Conservation (phyloP, 2,888 invertebrate genomes). For the Nebria brevicollis region DNA sequence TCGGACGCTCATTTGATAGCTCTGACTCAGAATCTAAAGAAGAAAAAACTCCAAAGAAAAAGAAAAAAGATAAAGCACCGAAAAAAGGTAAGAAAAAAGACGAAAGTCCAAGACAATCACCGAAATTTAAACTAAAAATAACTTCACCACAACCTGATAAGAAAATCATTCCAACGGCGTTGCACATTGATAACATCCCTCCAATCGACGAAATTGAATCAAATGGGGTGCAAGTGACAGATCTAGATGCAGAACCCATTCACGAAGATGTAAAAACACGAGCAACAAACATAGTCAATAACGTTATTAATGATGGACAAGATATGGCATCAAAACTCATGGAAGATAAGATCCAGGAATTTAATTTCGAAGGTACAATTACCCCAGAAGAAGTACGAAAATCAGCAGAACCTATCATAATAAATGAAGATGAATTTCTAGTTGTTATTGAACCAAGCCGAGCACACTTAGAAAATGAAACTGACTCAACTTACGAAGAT, state of each 20-base stretch:
- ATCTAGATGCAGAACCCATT: constrained; percentile 49
- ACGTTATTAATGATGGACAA: constrained; percentile 49
- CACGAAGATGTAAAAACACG: constrained; percentile 51
- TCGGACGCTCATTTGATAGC: constrained; percentile 59
- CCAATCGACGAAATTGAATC: constrained; percentile 46
- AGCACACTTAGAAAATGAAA: not conserved
- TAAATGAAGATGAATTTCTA: constrained; percentile 57
- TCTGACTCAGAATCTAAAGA: constrained; percentile 62
- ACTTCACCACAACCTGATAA: constrained; percentile 55
- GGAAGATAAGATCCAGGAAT: constrained; percentile 49
- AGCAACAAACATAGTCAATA: constrained; percentile 52
- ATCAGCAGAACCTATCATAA: constrained; percentile 56
- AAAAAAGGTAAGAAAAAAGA: constrained; percentile 49
- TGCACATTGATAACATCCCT: constrained; percentile 38
- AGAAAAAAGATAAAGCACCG: constrained; percentile 55
- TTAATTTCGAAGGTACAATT: constrained; percentile 53
- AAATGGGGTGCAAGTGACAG: constrained; percentile 49
- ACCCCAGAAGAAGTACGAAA: constrained; percentile 56
- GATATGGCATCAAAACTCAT: constrained; percentile 47
- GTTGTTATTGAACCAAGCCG: constrained; percentile 52
- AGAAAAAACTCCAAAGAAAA: constrained; percentile 57
- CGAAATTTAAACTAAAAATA: constrained; percentile 55
- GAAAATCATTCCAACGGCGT: constrained; percentile 18
- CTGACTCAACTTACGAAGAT: not conserved
- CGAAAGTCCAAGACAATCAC: constrained; percentile 4